Evolutionary conservation across 2,888 invertebrate species (phyloP), one percentile per base, ranked within the genome.

Genomic region (Scaptomyza flava): DNA sequence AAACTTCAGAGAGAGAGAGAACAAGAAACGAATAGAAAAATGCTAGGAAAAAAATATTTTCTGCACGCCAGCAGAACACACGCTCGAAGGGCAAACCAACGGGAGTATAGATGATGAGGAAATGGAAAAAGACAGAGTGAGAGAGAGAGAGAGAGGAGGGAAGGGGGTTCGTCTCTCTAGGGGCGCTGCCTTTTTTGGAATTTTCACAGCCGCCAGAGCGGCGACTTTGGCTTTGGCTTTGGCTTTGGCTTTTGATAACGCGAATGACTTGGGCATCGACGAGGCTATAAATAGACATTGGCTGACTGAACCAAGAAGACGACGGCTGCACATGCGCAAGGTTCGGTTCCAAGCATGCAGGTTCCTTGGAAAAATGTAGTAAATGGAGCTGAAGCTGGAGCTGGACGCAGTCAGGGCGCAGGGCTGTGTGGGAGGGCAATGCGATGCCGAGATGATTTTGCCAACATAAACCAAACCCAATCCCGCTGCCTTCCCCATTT

Each of bases 281-380:
- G 43, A 30, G 41, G 67, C 77, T 77, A 77, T 50, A 77, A 77
- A 77, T 77, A 77, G 77, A 62, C 56, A 45, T 38, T 23, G 41
- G 72, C 50, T 34, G 47, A 41, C 51, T 17, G 45, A 56, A 58
- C n/a, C 59, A 31, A 36, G 70, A 59, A 62, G 63, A 65, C 57
- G 17, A 11, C 9, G 11, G 41, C 41, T 38, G 41, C 41, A 12
- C 41, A 41, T 41, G 41, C 41, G 17, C 41, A 4, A 41, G 9
- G 41, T 41, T 41, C 17, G 36, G 34, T 36, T 36, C 7, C 9
- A 17, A 7, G 52, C 62, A 77, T 84, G 82, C 85, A 83, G 85
- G 83, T 84, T 84, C 83, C 81, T 76, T 81, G 85, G 85, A 84
- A 84, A 85, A 81, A 83, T 83, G 81, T 69, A 63, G 73, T 79